Evolutionary conservation across 2,113 vertebrate genomes (phyloP).

Genomic region (Bagarius yarrelli): DNA sequence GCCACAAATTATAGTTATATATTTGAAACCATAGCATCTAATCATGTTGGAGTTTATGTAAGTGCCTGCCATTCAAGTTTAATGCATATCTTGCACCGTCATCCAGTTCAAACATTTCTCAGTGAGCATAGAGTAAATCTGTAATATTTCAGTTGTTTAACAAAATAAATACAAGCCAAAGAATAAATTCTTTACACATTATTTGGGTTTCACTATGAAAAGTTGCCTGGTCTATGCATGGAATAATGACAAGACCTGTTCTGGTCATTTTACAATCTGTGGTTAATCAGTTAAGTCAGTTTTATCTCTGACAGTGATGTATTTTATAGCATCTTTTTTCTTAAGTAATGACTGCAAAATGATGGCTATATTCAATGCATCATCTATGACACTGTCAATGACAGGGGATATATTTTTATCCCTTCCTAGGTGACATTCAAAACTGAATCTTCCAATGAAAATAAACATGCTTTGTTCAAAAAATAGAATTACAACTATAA

Average conservation of each 20-base stretch:
- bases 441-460: not conserved
- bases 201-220: not conserved
- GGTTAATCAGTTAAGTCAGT: not conserved
- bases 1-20: no score
- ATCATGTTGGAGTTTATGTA: not conserved
- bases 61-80: not conserved
- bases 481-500: conserved; percentile 1
- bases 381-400: not conserved
- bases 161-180: not conserved
- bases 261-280: not conserved
- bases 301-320: not conserved
- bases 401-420: not conserved
- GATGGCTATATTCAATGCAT: not conserved
- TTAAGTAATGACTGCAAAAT: conserved; percentile 12
- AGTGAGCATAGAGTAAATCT: not conserved
- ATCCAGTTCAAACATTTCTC: not conserved
- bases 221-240: not conserved
- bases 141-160: not conserved
- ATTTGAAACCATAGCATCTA: not conserved
- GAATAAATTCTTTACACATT: not conserved
- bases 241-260: not conserved
- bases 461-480: not conserved
- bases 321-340: not conserved
- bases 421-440: not conserved
- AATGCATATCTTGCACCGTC: not conserved